Evolutionary conservation across 2,797 vertebrate species (phyloP), one percentile per base, ranked within the genome.

Genomic region (Sebastes matsubarae): DNA sequence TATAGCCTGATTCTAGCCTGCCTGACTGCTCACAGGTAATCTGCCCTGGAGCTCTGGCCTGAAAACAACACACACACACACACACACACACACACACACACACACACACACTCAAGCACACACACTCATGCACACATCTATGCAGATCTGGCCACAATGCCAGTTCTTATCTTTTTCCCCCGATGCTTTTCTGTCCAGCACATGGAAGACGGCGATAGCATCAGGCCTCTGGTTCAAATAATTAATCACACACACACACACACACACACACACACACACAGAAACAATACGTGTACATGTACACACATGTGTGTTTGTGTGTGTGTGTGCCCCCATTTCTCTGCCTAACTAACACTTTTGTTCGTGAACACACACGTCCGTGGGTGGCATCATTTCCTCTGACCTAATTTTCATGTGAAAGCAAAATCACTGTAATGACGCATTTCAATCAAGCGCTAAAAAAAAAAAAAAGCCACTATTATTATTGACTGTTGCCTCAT

Each of bases 201-300:
- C 87, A 91, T 92, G 88, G 80, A 89, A 42, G 57, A 66, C 46
- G 63, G 63, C 54, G 94, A 94, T 94, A 93, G 72, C 74, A 94
- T 93, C 92, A 38, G 82, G 89, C 83, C 85, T 76, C 58, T 76
- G 82, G 84, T 87, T 82, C 65, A 88, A 75, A 89, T 88, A 73
- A 85, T 71, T 63, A 46, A 30, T 13, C 61, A 16, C 50, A 52
- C 58, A 32, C 54, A 58, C 65, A 59, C 52, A 58, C 64, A 59
- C 32, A 32, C 61, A 13, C 50, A 52, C 52, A 30, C 52, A 57
- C 64, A 59, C 70, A 42, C 38, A 50, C 46, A 81, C 61, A 36
- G 34, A 36, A 36, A 36, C 34, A 36, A 36, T 36, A 64, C 22
- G 11, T 30, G 11, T 38, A n/a, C 12, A 30, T 38, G 63, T 25